These are phyloP conservation scores for Vidua macroura DNA, from an alignment of 2,113 vertebrate species.

Conservation along the genomic window DNA sequence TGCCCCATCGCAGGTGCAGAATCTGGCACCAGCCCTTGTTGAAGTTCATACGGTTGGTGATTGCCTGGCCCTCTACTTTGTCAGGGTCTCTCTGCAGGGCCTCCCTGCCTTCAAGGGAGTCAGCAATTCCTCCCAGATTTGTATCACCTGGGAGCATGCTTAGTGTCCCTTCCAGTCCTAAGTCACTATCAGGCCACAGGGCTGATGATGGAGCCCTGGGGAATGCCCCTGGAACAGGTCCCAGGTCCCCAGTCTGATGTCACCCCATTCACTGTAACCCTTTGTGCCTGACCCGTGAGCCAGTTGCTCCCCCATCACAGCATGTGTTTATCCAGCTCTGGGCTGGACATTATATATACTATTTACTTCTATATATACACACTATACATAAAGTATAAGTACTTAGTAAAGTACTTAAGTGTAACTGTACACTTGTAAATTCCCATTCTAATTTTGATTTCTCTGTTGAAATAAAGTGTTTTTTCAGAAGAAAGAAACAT, in stretches of 20 bases:
- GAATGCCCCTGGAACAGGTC: no score
- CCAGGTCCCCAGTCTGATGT: not conserved
- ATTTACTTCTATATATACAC: not conserved
- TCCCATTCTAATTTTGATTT: not conserved
- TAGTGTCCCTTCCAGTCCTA: not conserved
- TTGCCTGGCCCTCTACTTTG: rapidly evolving
- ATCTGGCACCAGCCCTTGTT: rapidly evolving
- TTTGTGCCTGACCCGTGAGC: not conserved
- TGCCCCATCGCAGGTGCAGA: not conserved
- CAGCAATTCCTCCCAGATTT: not conserved
- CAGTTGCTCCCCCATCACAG: not conserved
- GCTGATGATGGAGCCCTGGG: not conserved
- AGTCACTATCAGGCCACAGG: not conserved
- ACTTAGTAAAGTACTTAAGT: not conserved
- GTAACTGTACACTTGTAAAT: not conserved
- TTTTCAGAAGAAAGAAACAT: not conserved
- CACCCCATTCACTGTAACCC: not conserved
- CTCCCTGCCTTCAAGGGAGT: rapidly evolving
- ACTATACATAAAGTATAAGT: not conserved
- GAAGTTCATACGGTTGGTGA: not conserved
- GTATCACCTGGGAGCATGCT: not conserved
- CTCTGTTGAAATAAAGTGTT: not conserved
- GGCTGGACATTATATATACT: not conserved
- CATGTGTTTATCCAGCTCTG: not conserved
- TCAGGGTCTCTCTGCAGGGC: not conserved